These are phyloP conservation scores for Tragelaphus imberbis DNA, from an alignment of 2,113 vertebrate genomes.

Conservation along the genomic window DNA sequence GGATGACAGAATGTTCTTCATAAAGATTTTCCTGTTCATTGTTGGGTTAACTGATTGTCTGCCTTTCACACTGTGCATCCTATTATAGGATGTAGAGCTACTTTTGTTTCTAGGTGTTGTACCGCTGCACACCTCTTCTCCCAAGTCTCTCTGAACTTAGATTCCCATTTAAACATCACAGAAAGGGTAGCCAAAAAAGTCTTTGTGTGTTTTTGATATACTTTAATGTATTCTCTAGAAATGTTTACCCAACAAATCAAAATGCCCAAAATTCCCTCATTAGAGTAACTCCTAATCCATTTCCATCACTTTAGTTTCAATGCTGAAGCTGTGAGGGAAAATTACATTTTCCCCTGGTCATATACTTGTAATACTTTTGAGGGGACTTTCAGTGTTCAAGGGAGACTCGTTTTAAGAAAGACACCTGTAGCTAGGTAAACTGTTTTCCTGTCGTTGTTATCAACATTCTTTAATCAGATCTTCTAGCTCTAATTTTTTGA, in stretches of 20 bases:
- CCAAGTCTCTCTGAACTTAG: not conserved
- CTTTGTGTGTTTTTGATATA: not conserved
- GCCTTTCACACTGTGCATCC: not conserved
- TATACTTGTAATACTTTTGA: not conserved
- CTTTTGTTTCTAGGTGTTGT: not conserved
- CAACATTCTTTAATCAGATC: conserved; percentile 39
- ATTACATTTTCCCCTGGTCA: not conserved
- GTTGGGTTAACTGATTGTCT: not conserved
- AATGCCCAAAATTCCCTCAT: not conserved
- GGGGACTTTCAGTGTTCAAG: not conserved
- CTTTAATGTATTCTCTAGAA: not conserved
- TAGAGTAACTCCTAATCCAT: not conserved
- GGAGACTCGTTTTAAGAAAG: not conserved
- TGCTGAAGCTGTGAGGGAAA: not conserved
- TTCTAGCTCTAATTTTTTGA: conserved; percentile 3
- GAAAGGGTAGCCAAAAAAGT: not conserved
- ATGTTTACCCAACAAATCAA: not conserved
- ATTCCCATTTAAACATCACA: not conserved
- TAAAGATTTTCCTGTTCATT: not conserved
- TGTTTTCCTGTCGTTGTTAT: conserved; percentile 14
- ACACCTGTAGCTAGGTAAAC: not conserved
- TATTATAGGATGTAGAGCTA: not conserved
- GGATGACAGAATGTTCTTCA: not conserved
- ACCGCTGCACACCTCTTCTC: not conserved
- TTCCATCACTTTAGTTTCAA: not conserved